A percentile compares a stretch with the other conserved stretches of the same genome.
Evolutionary conservation across 1,140 invertebrate species (phyloP).

Genomic region (Antheraea pernyi): DNA sequence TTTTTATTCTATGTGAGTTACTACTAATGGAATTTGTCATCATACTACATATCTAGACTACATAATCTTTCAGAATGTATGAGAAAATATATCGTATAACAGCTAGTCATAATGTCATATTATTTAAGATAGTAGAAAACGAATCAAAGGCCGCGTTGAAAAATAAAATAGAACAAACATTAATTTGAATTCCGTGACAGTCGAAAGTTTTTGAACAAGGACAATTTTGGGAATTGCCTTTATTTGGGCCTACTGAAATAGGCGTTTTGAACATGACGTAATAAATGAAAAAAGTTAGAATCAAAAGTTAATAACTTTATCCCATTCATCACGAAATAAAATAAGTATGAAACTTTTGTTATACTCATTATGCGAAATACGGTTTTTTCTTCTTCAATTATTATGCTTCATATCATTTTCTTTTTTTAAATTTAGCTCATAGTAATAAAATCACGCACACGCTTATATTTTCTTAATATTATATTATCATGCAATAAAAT

Average conservation of each 20-base stretch:
- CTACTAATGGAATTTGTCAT: constrained; percentile 34
- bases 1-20: constrained; percentile 27
- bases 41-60: constrained; percentile 20
- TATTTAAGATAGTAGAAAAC: neutral
- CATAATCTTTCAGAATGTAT: constrained; percentile 15
- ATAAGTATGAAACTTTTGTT: constrained; percentile 54
- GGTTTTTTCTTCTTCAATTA: constrained; percentile 8
- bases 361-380: constrained; percentile 31
- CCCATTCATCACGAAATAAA: constrained; percentile 70
- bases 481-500: too few species aligned
- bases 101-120: neutral
- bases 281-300: constrained; percentile 78
- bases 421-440: neutral
- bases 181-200: constrained; percentile 76
- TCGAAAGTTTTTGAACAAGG: constrained; percentile 68
- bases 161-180: constrained; percentile 75
- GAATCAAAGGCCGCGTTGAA: constrained; percentile 59
- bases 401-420: neutral
- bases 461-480: too few species aligned
- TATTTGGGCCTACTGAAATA: constrained; percentile 66
- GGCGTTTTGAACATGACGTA: constrained; percentile 73
- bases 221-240: constrained; percentile 75
- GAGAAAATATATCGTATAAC: constrained; percentile 13
- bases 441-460: neutral
- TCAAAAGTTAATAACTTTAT: constrained; percentile 77